These are phyloP conservation scores for Anoplolepis gracilipes DNA, from an alignment of 1,140 invertebrate genomes.

Conservation along the genomic window DNA sequence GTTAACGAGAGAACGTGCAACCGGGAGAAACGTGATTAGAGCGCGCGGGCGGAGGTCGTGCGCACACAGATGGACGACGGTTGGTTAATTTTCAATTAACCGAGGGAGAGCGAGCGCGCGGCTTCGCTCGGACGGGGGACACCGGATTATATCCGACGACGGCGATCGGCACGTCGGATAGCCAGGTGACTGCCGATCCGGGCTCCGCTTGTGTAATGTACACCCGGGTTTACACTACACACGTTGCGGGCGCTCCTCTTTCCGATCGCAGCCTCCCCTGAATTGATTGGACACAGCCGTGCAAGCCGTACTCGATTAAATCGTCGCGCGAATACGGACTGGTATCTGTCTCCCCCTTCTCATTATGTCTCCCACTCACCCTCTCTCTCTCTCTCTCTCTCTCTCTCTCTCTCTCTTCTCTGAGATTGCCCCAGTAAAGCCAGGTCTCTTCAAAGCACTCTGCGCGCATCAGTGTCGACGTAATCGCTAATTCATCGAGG, in stretches of 20 bases:
- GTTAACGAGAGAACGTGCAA: conserved; percentile 66
- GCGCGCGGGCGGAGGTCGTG: conserved; percentile 65
- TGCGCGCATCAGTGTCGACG: conserved; percentile 28
- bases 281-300: conserved; percentile 70
- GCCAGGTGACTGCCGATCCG: conserved; percentile 74
- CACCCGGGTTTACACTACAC: conserved; percentile 41
- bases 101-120: conserved; percentile 53
- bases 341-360: background rate
- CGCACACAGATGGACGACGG: conserved; percentile 77
- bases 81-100: conserved; percentile 84
- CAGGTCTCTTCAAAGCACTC: conserved; percentile 47
- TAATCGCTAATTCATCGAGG: conserved; percentile 61
- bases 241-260: conserved; percentile 46
- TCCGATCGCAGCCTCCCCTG: conserved; percentile 40
- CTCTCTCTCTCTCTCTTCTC: background rate
- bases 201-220: conserved; percentile 47
- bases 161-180: conserved; percentile 71
- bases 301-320: conserved; percentile 70
- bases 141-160: conserved; percentile 69
- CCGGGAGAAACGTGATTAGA: conserved; percentile 73
- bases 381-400: background rate
- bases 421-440: conserved; percentile 10
- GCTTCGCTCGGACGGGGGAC: conserved; percentile 61
- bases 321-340: conserved; percentile 58
- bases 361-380: too few relatives aligned